These are phyloP conservation scores for Clarias fuscus DNA, from an alignment of 2,797 vertebrate genomes.

Conservation along the genomic window DNA sequence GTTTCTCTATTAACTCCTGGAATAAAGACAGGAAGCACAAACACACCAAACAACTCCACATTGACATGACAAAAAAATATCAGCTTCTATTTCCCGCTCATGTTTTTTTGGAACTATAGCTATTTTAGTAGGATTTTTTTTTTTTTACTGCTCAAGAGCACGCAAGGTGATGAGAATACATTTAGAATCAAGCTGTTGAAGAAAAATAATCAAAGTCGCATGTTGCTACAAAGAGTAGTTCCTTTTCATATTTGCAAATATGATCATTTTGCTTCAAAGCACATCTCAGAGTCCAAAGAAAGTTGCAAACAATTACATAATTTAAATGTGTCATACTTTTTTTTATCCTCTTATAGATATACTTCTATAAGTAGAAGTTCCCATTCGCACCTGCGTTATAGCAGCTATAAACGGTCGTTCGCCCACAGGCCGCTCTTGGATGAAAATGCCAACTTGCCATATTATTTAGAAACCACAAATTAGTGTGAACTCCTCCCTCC, in stretches of 20 bases:
- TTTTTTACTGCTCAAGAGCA: not conserved
- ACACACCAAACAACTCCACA: not conserved
- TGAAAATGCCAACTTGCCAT: not conserved
- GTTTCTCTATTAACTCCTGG: slow-evolving; percentile 44
- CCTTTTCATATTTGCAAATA: not conserved
- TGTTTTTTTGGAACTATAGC: not conserved
- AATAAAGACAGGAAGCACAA: slow-evolving; percentile 3
- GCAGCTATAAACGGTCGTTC: not conserved
- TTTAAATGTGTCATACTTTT: not conserved
- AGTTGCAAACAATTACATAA: not conserved
- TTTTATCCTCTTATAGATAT: not conserved
- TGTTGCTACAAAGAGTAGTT: not conserved
- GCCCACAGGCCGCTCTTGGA: not conserved
- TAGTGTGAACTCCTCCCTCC: not conserved
- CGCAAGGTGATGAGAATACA: not conserved
- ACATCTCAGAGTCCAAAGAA: not conserved
- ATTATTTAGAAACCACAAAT: not conserved
- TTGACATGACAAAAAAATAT: not conserved
- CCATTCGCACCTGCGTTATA: not conserved
- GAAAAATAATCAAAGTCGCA: not conserved
- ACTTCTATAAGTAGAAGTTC: not conserved
- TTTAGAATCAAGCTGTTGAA: not conserved
- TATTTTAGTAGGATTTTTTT: not conserved
- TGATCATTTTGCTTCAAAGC: not conserved
- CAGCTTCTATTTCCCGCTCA: not conserved